Evolutionary conservation across 53 echinoderm and acorn worm species (phyloP).

Genomic region (Crossaster papposus): DNA sequence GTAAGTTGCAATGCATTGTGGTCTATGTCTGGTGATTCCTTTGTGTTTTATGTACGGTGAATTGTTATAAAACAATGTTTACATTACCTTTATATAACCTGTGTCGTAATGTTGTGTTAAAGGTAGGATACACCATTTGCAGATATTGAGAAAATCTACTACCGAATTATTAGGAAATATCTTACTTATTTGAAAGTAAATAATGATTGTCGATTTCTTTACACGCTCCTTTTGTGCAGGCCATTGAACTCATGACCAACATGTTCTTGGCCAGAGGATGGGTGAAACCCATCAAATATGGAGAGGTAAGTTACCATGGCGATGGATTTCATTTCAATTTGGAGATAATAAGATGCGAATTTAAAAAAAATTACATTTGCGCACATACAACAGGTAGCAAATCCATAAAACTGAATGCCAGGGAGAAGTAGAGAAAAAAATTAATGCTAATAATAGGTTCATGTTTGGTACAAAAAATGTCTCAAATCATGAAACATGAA

Average conservation of each 20-base stretch:
- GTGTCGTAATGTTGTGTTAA: too few relatives aligned
- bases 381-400: too few relatives aligned
- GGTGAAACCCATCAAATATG: conserved; percentile 80
- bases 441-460: neutral
- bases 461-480: neutral
- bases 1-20: conserved; percentile 8
- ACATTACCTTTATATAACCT: too few relatives aligned
- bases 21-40: neutral
- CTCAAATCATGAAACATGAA: neutral
- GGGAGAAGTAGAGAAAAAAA: too few relatives aligned
- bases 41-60: too few relatives aligned
- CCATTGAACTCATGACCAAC: conserved; percentile 81
- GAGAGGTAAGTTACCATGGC: conserved; percentile 77
- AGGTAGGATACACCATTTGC: too few relatives aligned
- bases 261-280: conserved; percentile 72
- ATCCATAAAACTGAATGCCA: too few relatives aligned
- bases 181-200: too few relatives aligned
- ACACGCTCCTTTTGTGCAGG: conserved; percentile 47
- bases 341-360: neutral
- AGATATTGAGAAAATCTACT: too few relatives aligned
- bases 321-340: neutral
- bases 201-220: neutral
- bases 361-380: too few relatives aligned
- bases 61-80: too few relatives aligned
- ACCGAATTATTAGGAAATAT: too few relatives aligned